Evolutionary conservation across 2,888 invertebrate genomes (phyloP), one percentile per base, ranked within the genome.

Genomic region (Helicoverpa assulta): DNA sequence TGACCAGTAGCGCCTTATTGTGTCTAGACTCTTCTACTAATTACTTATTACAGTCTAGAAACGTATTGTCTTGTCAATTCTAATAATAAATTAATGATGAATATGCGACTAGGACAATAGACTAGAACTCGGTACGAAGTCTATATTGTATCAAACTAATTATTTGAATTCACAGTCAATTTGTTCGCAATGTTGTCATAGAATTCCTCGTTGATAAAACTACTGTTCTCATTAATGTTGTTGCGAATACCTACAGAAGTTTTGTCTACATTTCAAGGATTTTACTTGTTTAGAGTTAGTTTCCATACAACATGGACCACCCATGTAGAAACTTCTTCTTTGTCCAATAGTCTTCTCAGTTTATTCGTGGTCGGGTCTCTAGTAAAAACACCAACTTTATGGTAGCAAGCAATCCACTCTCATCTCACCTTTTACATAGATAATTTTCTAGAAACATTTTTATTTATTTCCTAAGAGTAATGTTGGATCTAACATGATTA

Each of bases 1-100:
- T 58, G 12, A 3, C 40, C 40, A 40, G n/a, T 47, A 47, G 19
- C 21, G 18, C 1, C 18, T 21, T 29, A 52, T 53, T 61, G 26
- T 47, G 26, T 29, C 12, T 56, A 54, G 26, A 47, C 14, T 61
- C n/a, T 26, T 59, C 8, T 58, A 19, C 19, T 73, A 64, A 73
- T 64, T 78, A 61, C 10, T 55, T 55, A 63, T 63, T 63, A 63
- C 53, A 53, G 43, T 68, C 57, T 69, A 12, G 10, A 52, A 61
- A 29, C n/a, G 43, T 57, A 76, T 61, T 57, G 70, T 69, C 57
- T 69, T 63, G 60, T 60, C 76, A 19, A 47, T 18, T 70, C 76
- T 64, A 64, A 61, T 58, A 61, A 64, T 80, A 68, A 54, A 64
- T 16, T 47, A 54, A 63, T 76, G 63, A 79, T 59, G 21, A 79